Evolutionary conservation across 2,113 vertebrate species (phyloP).

Genomic region (Prunella fulvescens): DNA sequence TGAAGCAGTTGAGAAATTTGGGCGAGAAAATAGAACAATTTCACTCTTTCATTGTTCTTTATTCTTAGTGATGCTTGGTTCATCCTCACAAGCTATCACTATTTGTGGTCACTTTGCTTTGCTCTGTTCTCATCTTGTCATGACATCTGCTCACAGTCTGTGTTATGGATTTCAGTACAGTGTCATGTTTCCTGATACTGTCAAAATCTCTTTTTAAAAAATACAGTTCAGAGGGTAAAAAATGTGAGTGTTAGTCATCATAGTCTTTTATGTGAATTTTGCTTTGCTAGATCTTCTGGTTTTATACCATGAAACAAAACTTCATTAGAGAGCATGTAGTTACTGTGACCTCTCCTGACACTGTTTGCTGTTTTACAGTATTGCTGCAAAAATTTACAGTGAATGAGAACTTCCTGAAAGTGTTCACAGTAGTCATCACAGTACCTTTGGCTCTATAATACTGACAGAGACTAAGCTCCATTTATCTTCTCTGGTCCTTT

Average conservation of each 20-base stretch:
- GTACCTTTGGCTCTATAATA: background rate
- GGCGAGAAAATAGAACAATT: background rate
- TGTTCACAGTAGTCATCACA: background rate
- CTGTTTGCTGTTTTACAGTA: background rate
- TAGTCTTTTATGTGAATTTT: background rate
- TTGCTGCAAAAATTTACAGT: background rate
- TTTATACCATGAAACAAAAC: conserved; percentile 4
- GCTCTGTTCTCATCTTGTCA: background rate
- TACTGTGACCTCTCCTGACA: background rate
- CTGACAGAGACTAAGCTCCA: background rate
- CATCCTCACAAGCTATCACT: background rate
- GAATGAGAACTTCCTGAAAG: background rate
- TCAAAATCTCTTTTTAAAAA: background rate
- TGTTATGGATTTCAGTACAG: background rate
- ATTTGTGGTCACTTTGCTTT: background rate
- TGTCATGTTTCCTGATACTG: background rate
- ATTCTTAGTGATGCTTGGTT: background rate
- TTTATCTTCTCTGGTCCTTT: background rate
- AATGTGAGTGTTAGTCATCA: background rate
- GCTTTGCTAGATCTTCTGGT: background rate
- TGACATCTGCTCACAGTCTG: background rate
- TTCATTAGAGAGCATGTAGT: background rate
- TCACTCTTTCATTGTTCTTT: background rate
- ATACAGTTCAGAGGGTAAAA: background rate
- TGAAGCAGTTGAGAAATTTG: background rate